Conservation (phyloP, 2,113 vertebrate species). For the Cephalopholis sonnerati region DNA sequence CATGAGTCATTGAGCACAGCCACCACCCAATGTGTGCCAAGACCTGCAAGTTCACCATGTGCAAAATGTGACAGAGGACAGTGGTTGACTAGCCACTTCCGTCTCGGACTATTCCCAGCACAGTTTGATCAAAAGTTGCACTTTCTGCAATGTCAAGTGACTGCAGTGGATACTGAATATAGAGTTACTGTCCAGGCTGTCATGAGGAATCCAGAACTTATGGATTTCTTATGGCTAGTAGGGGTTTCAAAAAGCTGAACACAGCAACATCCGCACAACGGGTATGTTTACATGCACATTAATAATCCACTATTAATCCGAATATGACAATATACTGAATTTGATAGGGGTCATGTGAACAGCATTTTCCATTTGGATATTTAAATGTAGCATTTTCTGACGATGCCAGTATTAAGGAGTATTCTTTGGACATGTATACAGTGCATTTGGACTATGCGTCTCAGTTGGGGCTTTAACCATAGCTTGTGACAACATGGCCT, state of each 20-base stretch:
- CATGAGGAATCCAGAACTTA: neutral
- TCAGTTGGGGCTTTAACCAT: no score
- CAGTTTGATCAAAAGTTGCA: constrained; percentile 60
- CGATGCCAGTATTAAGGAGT: no score
- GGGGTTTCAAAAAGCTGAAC: constrained; percentile 9
- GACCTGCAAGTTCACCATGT: constrained; percentile 82
- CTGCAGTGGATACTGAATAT: constrained; percentile 7
- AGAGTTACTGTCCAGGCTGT: constrained; percentile 1
- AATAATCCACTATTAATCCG: no score
- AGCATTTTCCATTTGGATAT: no score
- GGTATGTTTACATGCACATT: no score
- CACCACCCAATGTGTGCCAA: constrained; percentile 79
- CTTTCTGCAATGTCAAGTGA: constrained; percentile 40
- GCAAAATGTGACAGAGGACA: constrained; percentile 78
- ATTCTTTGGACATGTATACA: no score
- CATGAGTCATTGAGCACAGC: constrained; percentile 84
- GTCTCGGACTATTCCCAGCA: constrained; percentile 51
- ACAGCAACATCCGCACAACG: neutral
- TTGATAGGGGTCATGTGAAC: no score
- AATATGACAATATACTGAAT: no score
- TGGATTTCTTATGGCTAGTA: neutral
- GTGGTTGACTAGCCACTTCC: constrained; percentile 77
- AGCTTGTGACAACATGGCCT: no score
- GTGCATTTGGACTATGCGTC: no score
- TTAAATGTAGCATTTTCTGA: no score